phyloP scores from a whole-genome alignment of 2,113 vertebrate genomes.

The Heterotis niloticus region DNA sequence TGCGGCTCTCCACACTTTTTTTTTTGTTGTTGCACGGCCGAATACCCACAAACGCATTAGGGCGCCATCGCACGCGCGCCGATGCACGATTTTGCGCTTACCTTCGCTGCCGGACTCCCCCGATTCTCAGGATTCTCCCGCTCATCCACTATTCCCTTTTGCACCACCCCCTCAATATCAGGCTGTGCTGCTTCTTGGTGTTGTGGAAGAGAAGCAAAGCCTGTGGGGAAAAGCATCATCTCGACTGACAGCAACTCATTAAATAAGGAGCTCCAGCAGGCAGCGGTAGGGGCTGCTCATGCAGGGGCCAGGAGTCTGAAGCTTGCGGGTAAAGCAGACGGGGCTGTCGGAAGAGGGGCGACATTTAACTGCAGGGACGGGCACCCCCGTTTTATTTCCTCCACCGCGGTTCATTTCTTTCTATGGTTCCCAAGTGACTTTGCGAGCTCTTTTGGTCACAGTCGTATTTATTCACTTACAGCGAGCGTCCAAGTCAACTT shows the following conservation, averaged over 20 bases:
- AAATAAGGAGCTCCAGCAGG: not conserved
- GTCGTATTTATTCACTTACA: not conserved
- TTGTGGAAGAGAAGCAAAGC: no score
- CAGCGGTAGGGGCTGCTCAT: not conserved
- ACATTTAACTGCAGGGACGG: not conserved
- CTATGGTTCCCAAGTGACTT: no score
- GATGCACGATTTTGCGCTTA: not conserved
- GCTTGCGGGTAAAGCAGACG: not conserved
- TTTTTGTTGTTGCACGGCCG: not conserved
- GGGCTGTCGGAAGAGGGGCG: not conserved
- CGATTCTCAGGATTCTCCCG: no score
- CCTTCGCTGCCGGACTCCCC: not conserved
- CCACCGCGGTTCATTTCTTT: not conserved
- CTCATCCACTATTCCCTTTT: no score
- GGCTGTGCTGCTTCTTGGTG: no score
- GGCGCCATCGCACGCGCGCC: not conserved
- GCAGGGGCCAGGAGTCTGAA: not conserved
- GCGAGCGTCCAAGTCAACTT: not conserved
- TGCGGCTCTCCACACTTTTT: not conserved
- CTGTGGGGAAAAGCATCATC: not conserved
- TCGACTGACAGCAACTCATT: not conserved
- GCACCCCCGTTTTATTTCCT: not conserved
- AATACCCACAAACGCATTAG: not conserved
- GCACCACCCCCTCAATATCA: no score
- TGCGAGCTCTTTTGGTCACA: not conserved